These are phyloP conservation scores for Rhynchophorus ferrugineus DNA, from an alignment of 1,140 invertebrate genomes.

Conservation along the genomic window DNA sequence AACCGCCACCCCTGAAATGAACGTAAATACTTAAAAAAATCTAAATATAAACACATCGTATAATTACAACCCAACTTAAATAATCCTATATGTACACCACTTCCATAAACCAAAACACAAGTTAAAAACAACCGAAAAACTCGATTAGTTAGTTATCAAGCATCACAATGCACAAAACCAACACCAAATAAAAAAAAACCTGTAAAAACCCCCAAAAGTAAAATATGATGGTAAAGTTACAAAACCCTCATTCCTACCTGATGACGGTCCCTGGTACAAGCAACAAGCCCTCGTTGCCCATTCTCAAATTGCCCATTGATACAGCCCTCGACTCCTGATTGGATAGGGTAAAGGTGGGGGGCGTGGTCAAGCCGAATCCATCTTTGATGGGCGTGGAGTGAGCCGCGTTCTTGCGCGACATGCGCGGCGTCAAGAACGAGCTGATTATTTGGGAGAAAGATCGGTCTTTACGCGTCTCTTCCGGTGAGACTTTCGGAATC, in stretches of 20 bases:
- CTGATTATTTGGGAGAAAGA: conserved; percentile 31
- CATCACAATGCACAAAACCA: background rate
- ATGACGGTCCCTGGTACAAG: conserved; percentile 12
- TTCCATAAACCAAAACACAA: too few species aligned
- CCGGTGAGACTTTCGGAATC: conserved; percentile 28
- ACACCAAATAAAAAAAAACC: background rate
- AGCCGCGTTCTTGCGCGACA: conserved; percentile 27
- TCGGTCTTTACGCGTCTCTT: conserved; percentile 13
- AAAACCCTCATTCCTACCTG: conserved; percentile 26
- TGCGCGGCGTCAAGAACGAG: conserved; percentile 35
- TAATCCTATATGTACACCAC: too few species aligned
- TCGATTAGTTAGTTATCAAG: background rate
- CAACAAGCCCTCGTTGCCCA: conserved; percentile 23
- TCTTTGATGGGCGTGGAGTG: conserved; percentile 24
- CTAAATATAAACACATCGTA: too few species aligned
- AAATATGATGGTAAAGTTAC: too few species aligned
- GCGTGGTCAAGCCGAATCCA: conserved; percentile 17
- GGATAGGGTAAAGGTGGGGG: conserved; percentile 19
- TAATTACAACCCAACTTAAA: too few species aligned
- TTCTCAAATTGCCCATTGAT: conserved; percentile 21
- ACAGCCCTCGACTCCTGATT: conserved; percentile 12
- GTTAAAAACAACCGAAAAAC: too few species aligned
- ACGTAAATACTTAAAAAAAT: too few species aligned
- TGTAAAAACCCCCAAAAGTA: conserved; percentile 1
- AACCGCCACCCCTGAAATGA: too few species aligned